phyloP scores from a whole-genome alignment of 2,888 invertebrate species.

The Yponomeuta plumbellus region DNA sequence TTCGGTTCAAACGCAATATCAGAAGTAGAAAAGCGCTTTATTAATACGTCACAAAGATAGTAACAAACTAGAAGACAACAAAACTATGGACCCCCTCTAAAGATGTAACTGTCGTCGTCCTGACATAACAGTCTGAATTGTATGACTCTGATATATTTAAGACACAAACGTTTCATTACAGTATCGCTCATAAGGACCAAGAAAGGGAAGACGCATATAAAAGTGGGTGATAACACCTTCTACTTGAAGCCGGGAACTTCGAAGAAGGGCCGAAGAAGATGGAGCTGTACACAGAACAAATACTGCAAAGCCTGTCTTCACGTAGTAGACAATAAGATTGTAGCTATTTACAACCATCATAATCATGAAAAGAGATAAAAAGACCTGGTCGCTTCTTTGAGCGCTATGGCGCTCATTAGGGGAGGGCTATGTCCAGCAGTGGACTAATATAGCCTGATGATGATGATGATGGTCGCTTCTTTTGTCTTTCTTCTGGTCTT shows the following conservation, averaged over 20 bases:
- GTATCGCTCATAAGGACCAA: constrained; percentile 10
- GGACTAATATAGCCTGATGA: too few species aligned
- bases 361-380: constrained; percentile 52
- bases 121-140: too few species aligned
- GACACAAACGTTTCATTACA: not conserved
- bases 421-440: too few species aligned
- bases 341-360: constrained; percentile 51
- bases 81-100: too few species aligned
- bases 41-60: too few species aligned
- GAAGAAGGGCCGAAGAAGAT: constrained; percentile 29
- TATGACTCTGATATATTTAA: too few species aligned
- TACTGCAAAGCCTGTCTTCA: constrained; percentile 48
- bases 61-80: too few species aligned
- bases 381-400: not conserved
- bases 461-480: too few species aligned
- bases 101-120: too few species aligned
- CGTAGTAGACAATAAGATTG: constrained; percentile 47
- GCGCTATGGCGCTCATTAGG: too few species aligned
- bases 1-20: too few species aligned
- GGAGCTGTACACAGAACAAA: constrained; percentile 21
- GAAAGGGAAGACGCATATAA: constrained; percentile 39
- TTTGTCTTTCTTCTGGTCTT: not conserved
- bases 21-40: too few species aligned
- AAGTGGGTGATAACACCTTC: constrained; percentile 48
- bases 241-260: constrained; percentile 48